Evolutionary conservation across 2,797 vertebrate species (phyloP).

Genomic region (Pangasius macronema): DNA sequence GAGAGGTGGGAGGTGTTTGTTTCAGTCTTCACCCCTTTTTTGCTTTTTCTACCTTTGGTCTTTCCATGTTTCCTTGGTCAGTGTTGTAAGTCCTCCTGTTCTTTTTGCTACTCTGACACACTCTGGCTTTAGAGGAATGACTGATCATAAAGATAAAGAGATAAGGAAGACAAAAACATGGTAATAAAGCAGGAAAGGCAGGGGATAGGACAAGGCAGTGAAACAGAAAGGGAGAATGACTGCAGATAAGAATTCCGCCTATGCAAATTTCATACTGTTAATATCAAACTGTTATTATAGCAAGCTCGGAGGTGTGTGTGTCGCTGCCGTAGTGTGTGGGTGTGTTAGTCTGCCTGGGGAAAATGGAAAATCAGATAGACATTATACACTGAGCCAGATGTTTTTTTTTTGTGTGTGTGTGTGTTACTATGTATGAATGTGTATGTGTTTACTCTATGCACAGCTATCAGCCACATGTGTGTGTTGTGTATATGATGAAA

Average conservation of each 20-base stretch:
- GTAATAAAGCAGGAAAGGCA: slow-evolving; percentile 26
- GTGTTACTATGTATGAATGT: background rate
- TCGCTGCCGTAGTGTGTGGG: background rate
- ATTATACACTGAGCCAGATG: slow-evolving; percentile 9
- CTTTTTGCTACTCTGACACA: background rate
- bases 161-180: slow-evolving; percentile 37
- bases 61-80: background rate
- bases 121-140: background rate
- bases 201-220: slow-evolving; percentile 38
- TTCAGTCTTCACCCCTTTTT: slow-evolving; percentile 6
- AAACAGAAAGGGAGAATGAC: slow-evolving; percentile 33
- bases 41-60: slow-evolving; percentile 20
- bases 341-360: slow-evolving; percentile 7
- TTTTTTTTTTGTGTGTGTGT: background rate
- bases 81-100: background rate
- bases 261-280: background rate
- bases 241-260: background rate
- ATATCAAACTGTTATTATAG: slow-evolving; percentile 13
- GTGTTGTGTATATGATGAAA: slow-evolving; percentile 10
- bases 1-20: background rate
- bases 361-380: slow-evolving; percentile 27
- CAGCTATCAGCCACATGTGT: background rate
- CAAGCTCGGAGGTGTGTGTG: background rate
- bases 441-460: background rate
- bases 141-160: slow-evolving; percentile 23